These are phyloP conservation scores for Cepphus grylle DNA, from an alignment of 2,113 vertebrate genomes.

Conservation along the genomic window DNA sequence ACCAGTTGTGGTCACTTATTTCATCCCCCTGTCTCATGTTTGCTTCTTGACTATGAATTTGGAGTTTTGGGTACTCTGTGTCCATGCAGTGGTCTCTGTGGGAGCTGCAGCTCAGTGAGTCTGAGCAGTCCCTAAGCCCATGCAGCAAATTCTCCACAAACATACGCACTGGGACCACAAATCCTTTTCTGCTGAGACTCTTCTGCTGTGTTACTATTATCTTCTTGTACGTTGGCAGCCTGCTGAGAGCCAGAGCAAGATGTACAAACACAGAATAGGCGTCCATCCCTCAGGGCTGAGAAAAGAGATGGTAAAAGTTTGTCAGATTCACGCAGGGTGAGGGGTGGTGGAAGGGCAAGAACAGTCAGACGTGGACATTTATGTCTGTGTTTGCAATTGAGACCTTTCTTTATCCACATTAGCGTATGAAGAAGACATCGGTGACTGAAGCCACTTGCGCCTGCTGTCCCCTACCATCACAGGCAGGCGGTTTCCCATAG, in stretches of 20 bases:
- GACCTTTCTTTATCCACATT: not conserved
- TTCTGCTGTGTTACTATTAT: not conserved
- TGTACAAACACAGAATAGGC: not conserved
- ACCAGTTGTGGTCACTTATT: not conserved
- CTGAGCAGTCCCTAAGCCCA: slow-evolving; percentile 16
- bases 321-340: not conserved
- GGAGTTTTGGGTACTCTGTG: not conserved
- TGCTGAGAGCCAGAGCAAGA: not conserved
- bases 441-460: not conserved
- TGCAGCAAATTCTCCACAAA: not conserved
- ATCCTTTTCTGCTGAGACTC: not conserved
- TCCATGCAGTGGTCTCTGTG: not conserved
- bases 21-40: not conserved
- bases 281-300: not conserved
- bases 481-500: not conserved
- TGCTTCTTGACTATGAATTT: not conserved
- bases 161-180: not conserved
- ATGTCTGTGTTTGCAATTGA: accelerated
- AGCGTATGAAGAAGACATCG: accelerated
- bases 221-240: not conserved
- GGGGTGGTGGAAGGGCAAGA: not conserved
- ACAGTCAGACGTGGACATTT: not conserved
- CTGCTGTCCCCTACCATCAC: not conserved
- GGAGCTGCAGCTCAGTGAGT: slow-evolving; percentile 6
- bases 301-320: not conserved